A percentile compares a stretch with the other conserved stretches of the same genome.
Evolutionary conservation across 2,113 vertebrate species (phyloP).

Genomic region (Hystrix cristata): DNA sequence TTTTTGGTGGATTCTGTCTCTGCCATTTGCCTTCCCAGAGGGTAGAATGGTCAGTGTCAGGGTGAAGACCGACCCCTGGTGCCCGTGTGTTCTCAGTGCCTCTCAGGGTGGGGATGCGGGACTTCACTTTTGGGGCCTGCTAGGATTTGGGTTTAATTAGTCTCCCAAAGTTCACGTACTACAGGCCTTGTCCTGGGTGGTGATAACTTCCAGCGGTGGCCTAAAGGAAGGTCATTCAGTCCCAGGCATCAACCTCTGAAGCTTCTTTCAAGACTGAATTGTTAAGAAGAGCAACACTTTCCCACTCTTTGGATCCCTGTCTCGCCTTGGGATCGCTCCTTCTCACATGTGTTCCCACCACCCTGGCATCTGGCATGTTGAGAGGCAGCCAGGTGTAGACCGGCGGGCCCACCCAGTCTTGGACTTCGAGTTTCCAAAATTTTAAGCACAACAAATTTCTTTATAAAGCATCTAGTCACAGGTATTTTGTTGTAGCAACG

Average conservation of each 20-base stretch:
- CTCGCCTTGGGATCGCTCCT: no score
- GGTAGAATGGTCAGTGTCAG: background rate
- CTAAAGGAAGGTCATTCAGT: background rate
- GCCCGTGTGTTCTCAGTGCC: background rate
- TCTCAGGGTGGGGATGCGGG: no score
- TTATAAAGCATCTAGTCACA: background rate
- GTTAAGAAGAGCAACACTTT: background rate
- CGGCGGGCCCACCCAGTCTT: background rate
- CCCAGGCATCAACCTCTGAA: background rate
- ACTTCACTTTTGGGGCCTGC: background rate
- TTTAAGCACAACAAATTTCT: background rate
- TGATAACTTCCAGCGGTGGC: background rate
- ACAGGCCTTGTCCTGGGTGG: background rate
- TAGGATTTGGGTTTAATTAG: background rate
- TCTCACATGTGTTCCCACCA: background rate
- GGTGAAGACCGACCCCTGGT: background rate
- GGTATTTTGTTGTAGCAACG: background rate
- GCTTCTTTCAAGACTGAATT: background rate
- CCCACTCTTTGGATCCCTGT: no score
- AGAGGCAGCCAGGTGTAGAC: no score
- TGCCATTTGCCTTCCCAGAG: background rate
- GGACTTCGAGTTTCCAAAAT: background rate
- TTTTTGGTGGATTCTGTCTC: background rate
- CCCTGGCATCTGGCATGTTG: background rate
- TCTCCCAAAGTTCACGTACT: background rate